Conservation (phyloP, 2,797 vertebrate species). For the Betta splendens region DNA sequence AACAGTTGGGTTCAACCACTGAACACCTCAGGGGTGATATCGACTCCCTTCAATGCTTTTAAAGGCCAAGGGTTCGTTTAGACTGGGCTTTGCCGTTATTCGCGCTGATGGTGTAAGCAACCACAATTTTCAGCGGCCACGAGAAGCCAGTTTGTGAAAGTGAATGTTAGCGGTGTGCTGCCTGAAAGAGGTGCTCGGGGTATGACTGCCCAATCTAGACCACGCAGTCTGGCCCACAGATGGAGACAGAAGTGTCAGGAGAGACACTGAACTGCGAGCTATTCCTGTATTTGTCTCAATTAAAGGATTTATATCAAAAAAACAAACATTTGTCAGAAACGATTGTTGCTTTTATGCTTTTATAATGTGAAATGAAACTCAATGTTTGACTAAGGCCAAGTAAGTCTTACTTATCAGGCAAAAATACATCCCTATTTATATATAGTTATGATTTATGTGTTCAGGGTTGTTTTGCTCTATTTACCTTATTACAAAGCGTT, state of each 20-base stretch:
- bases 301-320: slow-evolving; percentile 7
- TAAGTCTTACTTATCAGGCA: no score
- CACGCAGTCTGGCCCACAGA: slow-evolving; percentile 28
- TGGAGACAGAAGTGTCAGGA: slow-evolving; percentile 9
- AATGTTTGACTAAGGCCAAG: no score
- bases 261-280: slow-evolving; percentile 20
- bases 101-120: slow-evolving; percentile 56
- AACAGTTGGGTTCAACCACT: slow-evolving; percentile 82
- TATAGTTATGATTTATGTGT: no score
- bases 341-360: no score
- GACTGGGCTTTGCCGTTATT: slow-evolving; percentile 65
- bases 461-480: no score
- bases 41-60: slow-evolving; percentile 77
- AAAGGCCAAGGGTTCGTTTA: slow-evolving; percentile 76
- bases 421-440: no score
- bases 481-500: no score
- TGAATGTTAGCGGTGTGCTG: slow-evolving; percentile 48
- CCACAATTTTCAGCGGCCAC: slow-evolving; percentile 64
- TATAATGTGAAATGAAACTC: no score
- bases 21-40: slow-evolving; percentile 81
- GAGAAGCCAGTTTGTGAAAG: slow-evolving; percentile 55
- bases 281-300: not conserved
- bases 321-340: no score
- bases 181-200: slow-evolving; percentile 38
- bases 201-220: slow-evolving; percentile 32